Base-by-base conservation (phyloP, 2,113 vertebrate genomes). In the Dicentrarchus labrax region DNA sequence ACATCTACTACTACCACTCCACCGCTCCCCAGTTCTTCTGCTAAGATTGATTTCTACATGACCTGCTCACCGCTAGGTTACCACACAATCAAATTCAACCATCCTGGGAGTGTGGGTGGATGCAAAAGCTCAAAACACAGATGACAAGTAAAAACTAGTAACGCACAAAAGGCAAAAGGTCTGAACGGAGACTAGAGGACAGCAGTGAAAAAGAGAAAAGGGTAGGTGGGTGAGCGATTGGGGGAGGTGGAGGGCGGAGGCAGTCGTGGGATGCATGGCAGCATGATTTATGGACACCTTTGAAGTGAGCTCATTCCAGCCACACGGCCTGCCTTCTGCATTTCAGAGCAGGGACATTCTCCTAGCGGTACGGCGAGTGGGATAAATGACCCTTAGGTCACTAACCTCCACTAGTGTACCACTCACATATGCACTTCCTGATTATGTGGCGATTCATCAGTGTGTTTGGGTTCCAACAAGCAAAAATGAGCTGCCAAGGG, bases 221-320 rank as follows among this genome's bases (percentile, higher is more conserved):
- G 80, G 68, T 78, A 68, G 76, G 57, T 80, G 82, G 65, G 77
- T 66, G 70, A 67, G 56, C 2, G 72, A 83, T 57, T 70, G 60
- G 61, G 72, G 70, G 73, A 48, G 11, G 3, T 59, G 24, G 76
- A 59, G 53, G 81, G 66, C 48, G 72, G 75, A 77, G 75, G 79
- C 79, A 62, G 80, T 61, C n/a, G 38, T 84, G 67, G 51, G 72
- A 87, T 62, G 38, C 78, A 82, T 83, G 89, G 92, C 92, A 92
- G 87, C 72, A 84, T 94, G 93, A 95, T 94, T 95, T 95, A 94
- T 94, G 89, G 89, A 91, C 89, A 92, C 86, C 90, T 95, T 93
- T 94, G 91, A 95, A 93, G 93, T 91, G 89, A 92, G 92, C 87
- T 93, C 83, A 88, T 89, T 94, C 82, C 87, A 91, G 86, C 86